phyloP scores from a whole-genome alignment of 1,140 invertebrate genomes.

The Heliconius nattereri region DNA sequence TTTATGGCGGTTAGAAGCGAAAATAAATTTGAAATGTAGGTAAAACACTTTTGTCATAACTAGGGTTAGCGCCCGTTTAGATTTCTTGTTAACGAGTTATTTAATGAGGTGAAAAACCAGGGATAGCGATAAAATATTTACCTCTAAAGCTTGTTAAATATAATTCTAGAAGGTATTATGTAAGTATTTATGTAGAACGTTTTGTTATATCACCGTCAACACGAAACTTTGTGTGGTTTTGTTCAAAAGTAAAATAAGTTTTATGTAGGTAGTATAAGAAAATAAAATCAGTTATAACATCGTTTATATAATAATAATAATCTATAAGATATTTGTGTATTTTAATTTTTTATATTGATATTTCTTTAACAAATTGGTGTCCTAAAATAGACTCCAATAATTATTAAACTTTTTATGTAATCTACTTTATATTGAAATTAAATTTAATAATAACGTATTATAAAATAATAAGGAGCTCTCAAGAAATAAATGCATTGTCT shows the following conservation, averaged over 20 bases:
- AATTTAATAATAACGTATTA: background rate
- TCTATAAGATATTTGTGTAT: no score
- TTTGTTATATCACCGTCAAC: background rate
- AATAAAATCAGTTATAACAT: no score
- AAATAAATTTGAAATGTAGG: slow-evolving; percentile 57
- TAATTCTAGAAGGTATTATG: slow-evolving; percentile 10
- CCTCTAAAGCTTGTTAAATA: slow-evolving; percentile 22
- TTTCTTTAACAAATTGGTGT: no score
- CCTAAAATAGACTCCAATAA: no score
- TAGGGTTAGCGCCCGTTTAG: slow-evolving; percentile 45
- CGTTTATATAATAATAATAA: no score
- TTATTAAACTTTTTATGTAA: no score
- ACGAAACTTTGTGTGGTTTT: background rate
- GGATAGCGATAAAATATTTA: slow-evolving; percentile 43
- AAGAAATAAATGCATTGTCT: slow-evolving; percentile 22
- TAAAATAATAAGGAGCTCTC: slow-evolving; percentile 13
- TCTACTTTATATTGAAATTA: no score
- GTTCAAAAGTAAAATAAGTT: background rate
- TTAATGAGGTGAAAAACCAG: slow-evolving; percentile 48
- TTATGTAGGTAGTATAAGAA: background rate
- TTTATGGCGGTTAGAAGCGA: slow-evolving; percentile 51
- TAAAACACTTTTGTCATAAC: slow-evolving; percentile 53
- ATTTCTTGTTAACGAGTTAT: slow-evolving; percentile 53
- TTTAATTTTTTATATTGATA: background rate
- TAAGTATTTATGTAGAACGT: background rate